Evolutionary conservation across 2,888 invertebrate species (phyloP).

Genomic region (Smittia aterrima): DNA sequence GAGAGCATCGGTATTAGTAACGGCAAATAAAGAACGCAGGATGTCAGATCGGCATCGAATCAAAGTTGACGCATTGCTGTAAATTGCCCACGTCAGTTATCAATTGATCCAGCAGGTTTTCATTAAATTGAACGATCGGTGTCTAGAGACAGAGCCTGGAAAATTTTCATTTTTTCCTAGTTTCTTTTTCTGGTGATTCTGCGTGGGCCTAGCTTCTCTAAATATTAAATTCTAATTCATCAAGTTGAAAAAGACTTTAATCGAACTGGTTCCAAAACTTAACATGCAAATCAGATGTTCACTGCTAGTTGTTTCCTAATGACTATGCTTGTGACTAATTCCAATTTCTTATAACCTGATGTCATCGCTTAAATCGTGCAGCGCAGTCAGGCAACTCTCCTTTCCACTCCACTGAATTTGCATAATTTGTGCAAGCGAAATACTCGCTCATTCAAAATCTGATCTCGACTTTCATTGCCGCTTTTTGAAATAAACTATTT

Average conservation of each 20-base stretch:
- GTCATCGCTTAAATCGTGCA: conserved; percentile 23
- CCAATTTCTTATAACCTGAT: conserved; percentile 24
- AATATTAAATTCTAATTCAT: not conserved
- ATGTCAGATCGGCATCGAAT: not conserved
- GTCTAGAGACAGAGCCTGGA: not conserved
- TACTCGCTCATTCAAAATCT: conserved; percentile 5
- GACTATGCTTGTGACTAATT: conserved; percentile 22
- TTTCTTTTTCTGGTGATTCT: not conserved
- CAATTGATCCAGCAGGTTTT: conserved; percentile 18
- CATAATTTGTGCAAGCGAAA: conserved; percentile 22
- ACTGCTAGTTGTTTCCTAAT: conserved; percentile 26
- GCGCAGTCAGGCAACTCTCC: not conserved
- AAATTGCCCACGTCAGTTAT: conserved; percentile 19
- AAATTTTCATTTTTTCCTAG: not conserved
- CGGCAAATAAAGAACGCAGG: not conserved
- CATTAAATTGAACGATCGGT: not conserved
- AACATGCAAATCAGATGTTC: conserved; percentile 23
- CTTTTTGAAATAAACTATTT: not conserved
- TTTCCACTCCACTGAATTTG: not conserved
- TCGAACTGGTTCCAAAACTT: not conserved
- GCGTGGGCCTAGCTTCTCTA: not conserved
- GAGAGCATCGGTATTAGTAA: not conserved
- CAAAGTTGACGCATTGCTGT: not conserved
- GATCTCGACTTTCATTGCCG: conserved; percentile 16
- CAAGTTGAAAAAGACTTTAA: not conserved